Evolutionary conservation across 92 coral and sea anemone genomes (phyloP).

Genomic region (Meandrina meandrites): DNA sequence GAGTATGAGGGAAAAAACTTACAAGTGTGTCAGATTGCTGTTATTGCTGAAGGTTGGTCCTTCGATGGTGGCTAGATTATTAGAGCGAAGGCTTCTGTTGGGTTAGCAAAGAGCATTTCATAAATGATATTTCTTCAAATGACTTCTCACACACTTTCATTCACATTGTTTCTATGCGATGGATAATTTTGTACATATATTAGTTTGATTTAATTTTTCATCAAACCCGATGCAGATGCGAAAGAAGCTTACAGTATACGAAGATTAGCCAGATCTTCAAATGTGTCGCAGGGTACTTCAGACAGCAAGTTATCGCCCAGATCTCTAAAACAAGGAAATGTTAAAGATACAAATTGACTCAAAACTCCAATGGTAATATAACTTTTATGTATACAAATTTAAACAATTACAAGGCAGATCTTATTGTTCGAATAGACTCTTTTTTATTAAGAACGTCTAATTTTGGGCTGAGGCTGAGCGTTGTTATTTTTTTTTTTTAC

Average conservation of each 20-base stretch:
- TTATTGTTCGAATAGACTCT: no score
- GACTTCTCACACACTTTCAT: background rate
- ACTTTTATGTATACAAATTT: no score
- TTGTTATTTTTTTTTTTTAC: no score
- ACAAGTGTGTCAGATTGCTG: background rate
- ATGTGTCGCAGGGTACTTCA: background rate
- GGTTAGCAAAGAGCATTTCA: background rate
- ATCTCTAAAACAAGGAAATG: background rate
- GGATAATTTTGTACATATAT: no score
- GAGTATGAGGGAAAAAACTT: background rate
- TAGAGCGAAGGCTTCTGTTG: constrained; percentile 5
- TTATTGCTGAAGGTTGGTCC: background rate
- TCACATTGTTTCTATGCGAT: no score
- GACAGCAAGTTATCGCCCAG: background rate
- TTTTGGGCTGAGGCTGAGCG: no score
- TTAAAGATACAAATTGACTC: background rate
- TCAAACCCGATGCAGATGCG: no score
- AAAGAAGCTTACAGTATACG: background rate
- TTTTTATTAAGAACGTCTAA: no score
- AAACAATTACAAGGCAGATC: no score
- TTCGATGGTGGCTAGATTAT: background rate
- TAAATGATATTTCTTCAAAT: background rate
- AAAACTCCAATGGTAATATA: no score
- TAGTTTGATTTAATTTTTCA: no score
- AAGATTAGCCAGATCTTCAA: background rate